phyloP scores from a whole-genome alignment of 2,113 vertebrate species.

The Colistium nudipinnis region DNA sequence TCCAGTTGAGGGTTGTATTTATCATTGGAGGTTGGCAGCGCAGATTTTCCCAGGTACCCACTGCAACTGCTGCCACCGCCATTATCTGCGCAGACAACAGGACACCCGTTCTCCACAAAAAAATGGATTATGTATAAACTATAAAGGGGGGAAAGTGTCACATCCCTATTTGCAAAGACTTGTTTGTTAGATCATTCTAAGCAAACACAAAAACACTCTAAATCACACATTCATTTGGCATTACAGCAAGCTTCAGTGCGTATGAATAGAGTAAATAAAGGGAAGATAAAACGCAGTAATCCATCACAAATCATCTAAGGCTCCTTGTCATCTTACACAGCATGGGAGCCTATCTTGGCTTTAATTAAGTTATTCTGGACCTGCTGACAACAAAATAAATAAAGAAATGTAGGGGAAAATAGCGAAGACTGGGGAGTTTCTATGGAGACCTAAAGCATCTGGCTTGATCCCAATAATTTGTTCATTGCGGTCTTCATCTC shows the following conservation, averaged over 20 bases:
- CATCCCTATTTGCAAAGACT: conserved; percentile 63
- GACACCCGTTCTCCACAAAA: conserved; percentile 74
- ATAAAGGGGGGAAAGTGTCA: conserved; percentile 3
- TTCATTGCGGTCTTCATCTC: conserved; percentile 61
- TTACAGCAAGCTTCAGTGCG: conserved; percentile 68
- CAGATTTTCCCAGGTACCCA: conserved; percentile 68
- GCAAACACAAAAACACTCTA: conserved; percentile 73
- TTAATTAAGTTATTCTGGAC: conserved; percentile 85
- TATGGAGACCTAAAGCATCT: conserved; percentile 84
- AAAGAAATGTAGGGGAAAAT: conserved; percentile 72
- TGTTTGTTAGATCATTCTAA: conserved; percentile 67
- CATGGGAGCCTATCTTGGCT: conserved; percentile 75
- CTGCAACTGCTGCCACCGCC: conserved; percentile 58
- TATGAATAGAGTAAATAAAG: conserved; percentile 76
- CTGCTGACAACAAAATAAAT: conserved; percentile 82
- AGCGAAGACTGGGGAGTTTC: conserved; percentile 77
- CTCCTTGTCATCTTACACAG: conserved; percentile 79
- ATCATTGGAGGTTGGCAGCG: conserved; percentile 53
- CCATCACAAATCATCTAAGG: conserved; percentile 82
- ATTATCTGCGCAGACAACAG: conserved; percentile 72
- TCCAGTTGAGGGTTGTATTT: conserved; percentile 76
- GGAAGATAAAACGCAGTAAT: conserved; percentile 78
- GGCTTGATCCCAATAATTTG: conserved; percentile 80
- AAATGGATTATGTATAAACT: conserved; percentile 64
- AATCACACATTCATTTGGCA: conserved; percentile 76